Evolutionary conservation across 2,888 invertebrate genomes (phyloP).

Genomic region (Ochlodes sylvanus): DNA sequence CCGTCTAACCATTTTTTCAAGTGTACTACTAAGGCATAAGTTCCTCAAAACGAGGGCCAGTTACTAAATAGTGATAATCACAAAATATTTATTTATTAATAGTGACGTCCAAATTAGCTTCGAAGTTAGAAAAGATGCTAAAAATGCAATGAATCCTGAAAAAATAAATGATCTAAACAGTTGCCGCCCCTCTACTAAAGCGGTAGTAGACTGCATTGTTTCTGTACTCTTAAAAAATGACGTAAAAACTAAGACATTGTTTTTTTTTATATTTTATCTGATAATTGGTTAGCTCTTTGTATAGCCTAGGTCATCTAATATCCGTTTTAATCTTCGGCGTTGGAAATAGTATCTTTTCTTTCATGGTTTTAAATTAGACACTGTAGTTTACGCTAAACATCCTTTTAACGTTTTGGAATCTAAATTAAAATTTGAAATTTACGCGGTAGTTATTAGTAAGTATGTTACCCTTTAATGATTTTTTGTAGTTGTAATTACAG

Average conservation of each 20-base stretch:
- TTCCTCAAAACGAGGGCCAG: no score
- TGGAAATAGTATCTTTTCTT: slow-evolving; percentile 8
- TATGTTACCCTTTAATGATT: no score
- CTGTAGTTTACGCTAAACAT: background rate
- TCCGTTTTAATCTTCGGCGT: slow-evolving; percentile 12
- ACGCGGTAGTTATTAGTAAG: no score
- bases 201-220: background rate
- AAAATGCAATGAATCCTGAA: background rate
- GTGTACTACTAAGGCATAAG: no score
- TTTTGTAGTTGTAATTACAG: no score
- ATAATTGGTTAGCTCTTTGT: slow-evolving; percentile 12
- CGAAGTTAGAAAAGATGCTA: background rate
- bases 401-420: no score
- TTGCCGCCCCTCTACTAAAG: background rate
- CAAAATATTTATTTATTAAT: background rate
- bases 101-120: background rate
- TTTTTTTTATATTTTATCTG: slow-evolving; percentile 13
- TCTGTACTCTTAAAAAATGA: background rate
- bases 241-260: slow-evolving; percentile 3
- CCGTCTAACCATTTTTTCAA: no score
- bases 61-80: no score
- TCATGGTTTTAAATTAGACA: background rate
- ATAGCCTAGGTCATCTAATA: slow-evolving; percentile 17
- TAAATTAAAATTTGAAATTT: no score
- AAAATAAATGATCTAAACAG: background rate